Conservation (phyloP, 1,140 invertebrate species). For the Thaumetopoea pityocampa region DNA sequence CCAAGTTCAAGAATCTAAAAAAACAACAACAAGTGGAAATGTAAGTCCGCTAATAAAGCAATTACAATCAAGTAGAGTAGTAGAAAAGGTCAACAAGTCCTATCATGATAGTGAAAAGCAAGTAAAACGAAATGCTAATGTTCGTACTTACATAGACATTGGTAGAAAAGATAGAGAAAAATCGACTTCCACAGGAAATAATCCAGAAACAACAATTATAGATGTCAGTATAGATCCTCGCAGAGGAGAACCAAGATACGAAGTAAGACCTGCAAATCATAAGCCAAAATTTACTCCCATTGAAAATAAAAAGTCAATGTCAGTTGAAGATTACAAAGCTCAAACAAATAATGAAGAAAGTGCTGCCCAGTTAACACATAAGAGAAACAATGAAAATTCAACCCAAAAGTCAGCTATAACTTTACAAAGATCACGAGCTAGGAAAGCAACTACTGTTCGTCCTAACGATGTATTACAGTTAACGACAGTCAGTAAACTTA, state of each 20-base stretch:
- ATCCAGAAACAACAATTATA: slow-evolving; percentile 35
- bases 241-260: slow-evolving; percentile 60
- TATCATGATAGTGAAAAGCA: slow-evolving; percentile 44
- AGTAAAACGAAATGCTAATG: slow-evolving; percentile 35
- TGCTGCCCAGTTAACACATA: background rate
- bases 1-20: slow-evolving; percentile 56
- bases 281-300: slow-evolving; percentile 55
- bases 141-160: slow-evolving; percentile 58
- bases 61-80: slow-evolving; percentile 54
- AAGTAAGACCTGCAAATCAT: slow-evolving; percentile 54
- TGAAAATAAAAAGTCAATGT: slow-evolving; percentile 52
- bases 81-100: slow-evolving; percentile 43
- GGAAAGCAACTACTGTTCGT: slow-evolving; percentile 20
- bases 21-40: slow-evolving; percentile 54
- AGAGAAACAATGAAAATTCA: background rate
- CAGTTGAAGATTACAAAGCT: slow-evolving; percentile 45
- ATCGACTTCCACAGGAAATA: slow-evolving; percentile 21
- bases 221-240: slow-evolving; percentile 51
- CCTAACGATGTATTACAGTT: slow-evolving; percentile 49
- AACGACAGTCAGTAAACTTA: slow-evolving; percentile 35
- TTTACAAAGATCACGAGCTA: slow-evolving; percentile 16
- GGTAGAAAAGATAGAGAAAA: slow-evolving; percentile 48
- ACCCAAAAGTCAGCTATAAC: slow-evolving; percentile 1
- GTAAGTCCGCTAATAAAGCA: slow-evolving; percentile 67
- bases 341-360: slow-evolving; percentile 26